Evolutionary conservation across 2,888 invertebrate genomes (phyloP).

Genomic region (Leucophenga montana): DNA sequence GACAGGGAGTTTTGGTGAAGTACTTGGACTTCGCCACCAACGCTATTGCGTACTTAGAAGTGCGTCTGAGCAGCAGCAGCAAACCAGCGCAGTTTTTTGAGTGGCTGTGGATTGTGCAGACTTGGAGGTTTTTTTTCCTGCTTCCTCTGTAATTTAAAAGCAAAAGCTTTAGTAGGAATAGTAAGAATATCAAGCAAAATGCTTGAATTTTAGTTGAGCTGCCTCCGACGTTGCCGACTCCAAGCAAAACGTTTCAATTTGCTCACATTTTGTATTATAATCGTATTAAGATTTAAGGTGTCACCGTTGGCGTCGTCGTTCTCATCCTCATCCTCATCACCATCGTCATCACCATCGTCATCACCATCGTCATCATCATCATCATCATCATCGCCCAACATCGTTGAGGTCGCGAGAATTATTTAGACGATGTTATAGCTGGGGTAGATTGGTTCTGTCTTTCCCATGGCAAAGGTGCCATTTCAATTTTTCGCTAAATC

Average conservation of each 20-base stretch:
- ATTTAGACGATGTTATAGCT: neutral
- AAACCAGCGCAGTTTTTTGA: neutral
- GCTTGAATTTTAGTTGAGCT: slow-evolving; percentile 8
- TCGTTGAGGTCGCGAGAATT: neutral
- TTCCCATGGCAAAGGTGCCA: slow-evolving; percentile 49
- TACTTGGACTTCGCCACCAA: neutral
- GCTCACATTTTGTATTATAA: slow-evolving; percentile 64
- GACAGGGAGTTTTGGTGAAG: neutral
- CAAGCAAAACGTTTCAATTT: slow-evolving; percentile 57
- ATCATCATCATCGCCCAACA: neutral
- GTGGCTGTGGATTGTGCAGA: neutral
- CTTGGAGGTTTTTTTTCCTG: neutral
- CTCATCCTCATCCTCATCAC: slow-evolving; percentile 7
- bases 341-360: neutral
- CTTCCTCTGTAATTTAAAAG: neutral
- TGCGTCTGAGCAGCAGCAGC: neutral
- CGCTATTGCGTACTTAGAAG: neutral
- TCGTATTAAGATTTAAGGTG: slow-evolving; percentile 67
- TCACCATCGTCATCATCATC: slow-evolving; percentile 16
- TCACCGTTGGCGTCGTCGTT: slow-evolving; percentile 42
- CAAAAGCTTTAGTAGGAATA: neutral
- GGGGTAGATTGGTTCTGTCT: neutral
- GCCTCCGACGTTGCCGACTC: slow-evolving; percentile 11
- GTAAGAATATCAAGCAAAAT: no score
- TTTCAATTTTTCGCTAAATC: slow-evolving; percentile 38